Evolutionary conservation across 2,888 invertebrate species (phyloP).

Genomic region (Furcula furcula): DNA sequence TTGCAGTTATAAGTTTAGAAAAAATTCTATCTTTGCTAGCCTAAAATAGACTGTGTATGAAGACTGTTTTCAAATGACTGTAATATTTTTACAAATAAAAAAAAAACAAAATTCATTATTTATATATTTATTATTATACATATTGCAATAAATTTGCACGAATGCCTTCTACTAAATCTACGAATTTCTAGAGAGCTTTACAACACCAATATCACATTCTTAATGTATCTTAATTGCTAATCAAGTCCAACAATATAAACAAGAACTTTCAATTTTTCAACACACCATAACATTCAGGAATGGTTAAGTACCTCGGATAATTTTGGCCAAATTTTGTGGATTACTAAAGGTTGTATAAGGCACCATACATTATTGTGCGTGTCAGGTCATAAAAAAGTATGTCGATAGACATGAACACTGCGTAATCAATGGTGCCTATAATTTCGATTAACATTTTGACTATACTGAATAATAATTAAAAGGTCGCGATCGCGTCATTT

Average conservation of each 20-base stretch:
- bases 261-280: constrained; percentile 51
- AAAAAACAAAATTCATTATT: constrained; percentile 18
- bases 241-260: constrained; percentile 69
- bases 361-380: too few relatives aligned
- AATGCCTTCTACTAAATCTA: constrained; percentile 57
- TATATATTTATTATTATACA: constrained; percentile 39
- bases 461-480: constrained; percentile 62
- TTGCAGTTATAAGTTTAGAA: too few relatives aligned
- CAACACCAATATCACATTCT: constrained; percentile 80
- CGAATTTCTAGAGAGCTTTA: constrained; percentile 70
- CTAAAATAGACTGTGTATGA: too few relatives aligned
- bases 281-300: constrained; percentile 64
- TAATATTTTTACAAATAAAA: not conserved
- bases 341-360: too few relatives aligned
- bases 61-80: too few relatives aligned
- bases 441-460: constrained; percentile 11
- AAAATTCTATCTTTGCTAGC: too few relatives aligned
- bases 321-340: constrained; percentile 18
- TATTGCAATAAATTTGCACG: constrained; percentile 47
- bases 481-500: constrained; percentile 48
- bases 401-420: too few relatives aligned
- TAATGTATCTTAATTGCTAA: constrained; percentile 58
- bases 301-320: constrained; percentile 44
- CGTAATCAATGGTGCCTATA: not conserved
- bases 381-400: too few relatives aligned